Evolutionary conservation across 2,113 vertebrate species (phyloP).

Genomic region (Ploceus nigricollis): DNA sequence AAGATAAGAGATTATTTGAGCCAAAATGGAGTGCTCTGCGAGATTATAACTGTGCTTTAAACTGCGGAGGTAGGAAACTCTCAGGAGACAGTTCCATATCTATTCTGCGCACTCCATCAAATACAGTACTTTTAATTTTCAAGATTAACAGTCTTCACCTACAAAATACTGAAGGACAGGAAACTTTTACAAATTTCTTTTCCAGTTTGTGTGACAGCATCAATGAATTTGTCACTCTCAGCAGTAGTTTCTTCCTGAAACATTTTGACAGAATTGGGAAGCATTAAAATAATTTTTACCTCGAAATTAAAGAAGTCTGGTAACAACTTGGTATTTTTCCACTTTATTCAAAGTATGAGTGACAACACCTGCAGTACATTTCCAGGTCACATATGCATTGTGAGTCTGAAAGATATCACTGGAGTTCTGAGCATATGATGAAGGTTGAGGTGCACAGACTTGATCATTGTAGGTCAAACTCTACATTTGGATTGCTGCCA

Average conservation of each 20-base stretch:
- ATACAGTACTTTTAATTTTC: not conserved
- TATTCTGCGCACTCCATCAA: conserved; percentile 15
- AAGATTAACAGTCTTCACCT: conserved; percentile 16
- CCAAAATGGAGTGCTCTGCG: not conserved
- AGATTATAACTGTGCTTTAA: conserved; percentile 1
- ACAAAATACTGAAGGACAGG: conserved; percentile 11
- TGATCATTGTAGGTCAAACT: not conserved
- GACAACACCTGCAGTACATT: not conserved
- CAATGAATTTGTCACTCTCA: not conserved
- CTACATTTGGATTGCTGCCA: not conserved
- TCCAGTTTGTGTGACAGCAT: not conserved
- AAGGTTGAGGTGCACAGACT: not conserved
- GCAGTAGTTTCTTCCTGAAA: not conserved
- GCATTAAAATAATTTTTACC: not conserved
- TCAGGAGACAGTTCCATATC: not conserved
- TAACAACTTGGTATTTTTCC: not conserved
- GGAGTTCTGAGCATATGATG: not conserved
- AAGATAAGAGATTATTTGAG: not conserved
- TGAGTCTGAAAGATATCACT: not conserved
- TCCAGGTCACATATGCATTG: not conserved
- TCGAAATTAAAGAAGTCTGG: not conserved
- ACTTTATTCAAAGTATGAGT: not conserved
- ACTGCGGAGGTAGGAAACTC: not conserved
- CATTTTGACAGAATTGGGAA: not conserved
- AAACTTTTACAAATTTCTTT: not conserved